phyloP scores from a whole-genome alignment of 2,113 vertebrate species.

The Thamnaconus septentrionalis region DNA sequence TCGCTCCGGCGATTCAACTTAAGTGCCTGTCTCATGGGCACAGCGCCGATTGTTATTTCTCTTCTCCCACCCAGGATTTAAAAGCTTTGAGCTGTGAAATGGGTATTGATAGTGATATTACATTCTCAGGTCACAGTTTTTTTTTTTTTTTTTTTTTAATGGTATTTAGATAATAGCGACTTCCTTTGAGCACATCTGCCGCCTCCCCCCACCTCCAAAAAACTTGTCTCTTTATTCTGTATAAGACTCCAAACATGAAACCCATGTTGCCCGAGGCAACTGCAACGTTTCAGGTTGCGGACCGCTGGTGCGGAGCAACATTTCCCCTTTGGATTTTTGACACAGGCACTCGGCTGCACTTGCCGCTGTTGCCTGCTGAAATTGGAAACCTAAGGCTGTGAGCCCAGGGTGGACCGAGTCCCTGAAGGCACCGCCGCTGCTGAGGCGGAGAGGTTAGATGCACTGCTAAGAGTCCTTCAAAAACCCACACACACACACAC shows the following conservation, averaged over 20 bases:
- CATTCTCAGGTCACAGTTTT: conserved; percentile 6
- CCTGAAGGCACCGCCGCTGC: conserved; percentile 26
- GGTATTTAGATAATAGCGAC: conserved; percentile 1
- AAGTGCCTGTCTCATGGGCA: conserved; percentile 32
- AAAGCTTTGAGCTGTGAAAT: conserved; percentile 28
- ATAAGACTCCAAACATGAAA: too few relatives aligned
- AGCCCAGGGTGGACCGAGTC: conserved; percentile 13
- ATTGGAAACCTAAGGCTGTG: conserved; percentile 11
- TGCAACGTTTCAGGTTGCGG: too few relatives aligned
- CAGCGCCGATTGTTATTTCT: background rate
- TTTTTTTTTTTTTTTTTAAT: background rate
- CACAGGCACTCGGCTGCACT: conserved; percentile 23
- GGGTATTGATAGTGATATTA: conserved; percentile 9
- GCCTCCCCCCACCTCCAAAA: too few relatives aligned
- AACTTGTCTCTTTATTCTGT: too few relatives aligned
- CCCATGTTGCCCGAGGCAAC: too few relatives aligned
- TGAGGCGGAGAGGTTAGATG: conserved; percentile 9
- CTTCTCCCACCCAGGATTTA: background rate
- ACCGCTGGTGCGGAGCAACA: too few relatives aligned
- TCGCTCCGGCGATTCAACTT: conserved; percentile 27
- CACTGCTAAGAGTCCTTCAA: conserved; percentile 21
- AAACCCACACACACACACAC: conserved; percentile 4
- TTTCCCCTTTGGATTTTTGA: background rate
- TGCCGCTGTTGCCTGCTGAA: conserved; percentile 9
- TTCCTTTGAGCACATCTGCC: too few relatives aligned